Evolutionary conservation across 2,888 invertebrate genomes (phyloP), one percentile per base, ranked within the genome.

Genomic region (Aspidiotus rigidus): DNA sequence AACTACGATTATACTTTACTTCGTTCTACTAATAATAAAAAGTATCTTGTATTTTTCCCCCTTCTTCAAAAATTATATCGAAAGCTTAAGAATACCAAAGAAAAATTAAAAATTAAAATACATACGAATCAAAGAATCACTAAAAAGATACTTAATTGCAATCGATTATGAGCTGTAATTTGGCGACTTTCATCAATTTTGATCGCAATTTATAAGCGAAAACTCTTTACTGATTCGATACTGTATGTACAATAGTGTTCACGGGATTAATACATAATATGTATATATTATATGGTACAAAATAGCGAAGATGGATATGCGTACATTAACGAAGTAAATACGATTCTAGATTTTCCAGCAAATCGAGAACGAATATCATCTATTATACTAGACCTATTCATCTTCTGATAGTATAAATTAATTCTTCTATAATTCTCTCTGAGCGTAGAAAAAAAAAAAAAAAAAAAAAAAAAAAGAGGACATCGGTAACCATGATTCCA

Each of bases 1-100:
- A 62, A 17, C 67, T 67, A 67, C 67, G 60, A 67, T 67, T 67
- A 67, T 49, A 67, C 59, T 44, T 59, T 67, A 67, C 59, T 67
- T 67, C 67, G 67, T 67, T 67, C 67, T 60, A 57, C 67, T 60
- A 67, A 67, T 67, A 67, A 67, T 60, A 67, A 59, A 39, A 53
- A 41, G 40, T 44, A 15, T 62, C 9, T 13, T 62, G 11, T 15
- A 40, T 62, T 62, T 62, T 60, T 49, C 28, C 60, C 60, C 49
- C 7, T 28, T 59, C 39, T 28, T 59, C 17, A 16, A 13, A 55
- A 55, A 39, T 17, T 17, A 10, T 59, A 9, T 59, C 59, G 28
- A 39, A 67, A 67, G 67, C 67, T 67, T 67, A 67, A 41, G 56
- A 60, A 53, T 67, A 67, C 67, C 53, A 64, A 28, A 28, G 28